Evolutionary conservation across 2,113 vertebrate species (phyloP).

Genomic region (Channa argus): DNA sequence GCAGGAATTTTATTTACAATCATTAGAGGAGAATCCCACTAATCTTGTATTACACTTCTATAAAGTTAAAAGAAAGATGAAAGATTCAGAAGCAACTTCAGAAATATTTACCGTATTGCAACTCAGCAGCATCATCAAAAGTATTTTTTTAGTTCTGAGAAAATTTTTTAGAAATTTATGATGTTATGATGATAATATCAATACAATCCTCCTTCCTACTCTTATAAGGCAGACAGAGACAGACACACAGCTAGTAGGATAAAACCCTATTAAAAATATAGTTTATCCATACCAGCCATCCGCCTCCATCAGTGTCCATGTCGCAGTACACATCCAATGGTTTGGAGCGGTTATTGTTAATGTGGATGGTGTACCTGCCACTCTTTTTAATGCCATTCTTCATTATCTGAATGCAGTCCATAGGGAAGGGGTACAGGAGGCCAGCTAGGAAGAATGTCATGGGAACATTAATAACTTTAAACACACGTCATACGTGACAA

Average conservation of each 20-base stretch:
- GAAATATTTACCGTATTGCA: background rate
- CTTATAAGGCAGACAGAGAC: too few species aligned
- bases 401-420: constrained; percentile 88
- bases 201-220: too few species aligned
- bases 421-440: constrained; percentile 81
- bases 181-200: too few species aligned
- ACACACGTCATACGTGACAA: background rate
- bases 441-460: constrained; percentile 70
- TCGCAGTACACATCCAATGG: constrained; percentile 88
- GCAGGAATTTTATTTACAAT: background rate
- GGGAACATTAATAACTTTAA: background rate
- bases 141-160: background rate
- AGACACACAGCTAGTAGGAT: background rate
- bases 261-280: background rate
- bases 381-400: constrained; percentile 81
- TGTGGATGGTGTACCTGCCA: constrained; percentile 85
- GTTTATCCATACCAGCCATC: constrained; percentile 86
- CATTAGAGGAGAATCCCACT: background rate
- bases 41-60: background rate
- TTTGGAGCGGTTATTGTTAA: constrained; percentile 78
- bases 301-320: constrained; percentile 88
- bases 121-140: background rate
- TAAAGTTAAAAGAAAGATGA: background rate
- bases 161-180: too few species aligned
- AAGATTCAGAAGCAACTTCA: background rate